Percentiles rank a stretch among this genome's conserved stretches.
Conservation (phyloP, 2,888 invertebrate genomes). For the Yponomeuta cagnagella region DNA sequence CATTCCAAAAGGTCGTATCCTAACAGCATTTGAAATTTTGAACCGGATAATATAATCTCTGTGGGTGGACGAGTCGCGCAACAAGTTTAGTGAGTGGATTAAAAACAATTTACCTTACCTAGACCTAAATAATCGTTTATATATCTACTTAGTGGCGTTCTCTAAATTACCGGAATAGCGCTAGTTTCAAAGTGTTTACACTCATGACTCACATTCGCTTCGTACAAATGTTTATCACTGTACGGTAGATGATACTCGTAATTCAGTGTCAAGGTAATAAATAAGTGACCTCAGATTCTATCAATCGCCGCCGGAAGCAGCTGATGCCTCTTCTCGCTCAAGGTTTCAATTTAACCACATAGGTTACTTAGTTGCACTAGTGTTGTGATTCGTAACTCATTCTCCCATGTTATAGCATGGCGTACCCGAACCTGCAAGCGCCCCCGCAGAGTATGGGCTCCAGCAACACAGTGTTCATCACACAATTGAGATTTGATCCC, state of each 20-base stretch:
- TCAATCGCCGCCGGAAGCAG: conserved; percentile 19
- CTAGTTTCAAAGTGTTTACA: conserved; percentile 22
- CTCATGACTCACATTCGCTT: conserved; percentile 39
- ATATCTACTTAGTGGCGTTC: too few species aligned
- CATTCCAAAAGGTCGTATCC: too few species aligned
- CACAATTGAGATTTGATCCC: conserved; percentile 51
- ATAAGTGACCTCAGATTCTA: conserved; percentile 24
- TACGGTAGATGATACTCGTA: conserved; percentile 33
- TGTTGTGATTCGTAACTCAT: not conserved
- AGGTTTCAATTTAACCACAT: not conserved
- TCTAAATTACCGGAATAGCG: not conserved
- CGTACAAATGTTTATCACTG: conserved; percentile 28
- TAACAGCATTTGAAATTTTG: too few species aligned
- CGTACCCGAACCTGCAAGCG: conserved; percentile 38
- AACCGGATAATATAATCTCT: too few species aligned
- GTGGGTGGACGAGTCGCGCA: too few species aligned
- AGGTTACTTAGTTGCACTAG: not conserved
- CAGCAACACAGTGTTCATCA: conserved; percentile 57
- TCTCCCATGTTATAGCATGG: conserved; percentile 16
- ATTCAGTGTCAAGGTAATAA: conserved; percentile 52
- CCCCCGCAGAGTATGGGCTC: conserved; percentile 56
- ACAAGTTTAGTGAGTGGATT: too few species aligned
- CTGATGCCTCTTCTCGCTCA: not conserved
- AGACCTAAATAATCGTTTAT: too few species aligned
- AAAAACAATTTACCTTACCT: too few species aligned